Base-by-base conservation (phyloP, 1,140 invertebrate species). In the Scaptomyza graminum region DNA sequence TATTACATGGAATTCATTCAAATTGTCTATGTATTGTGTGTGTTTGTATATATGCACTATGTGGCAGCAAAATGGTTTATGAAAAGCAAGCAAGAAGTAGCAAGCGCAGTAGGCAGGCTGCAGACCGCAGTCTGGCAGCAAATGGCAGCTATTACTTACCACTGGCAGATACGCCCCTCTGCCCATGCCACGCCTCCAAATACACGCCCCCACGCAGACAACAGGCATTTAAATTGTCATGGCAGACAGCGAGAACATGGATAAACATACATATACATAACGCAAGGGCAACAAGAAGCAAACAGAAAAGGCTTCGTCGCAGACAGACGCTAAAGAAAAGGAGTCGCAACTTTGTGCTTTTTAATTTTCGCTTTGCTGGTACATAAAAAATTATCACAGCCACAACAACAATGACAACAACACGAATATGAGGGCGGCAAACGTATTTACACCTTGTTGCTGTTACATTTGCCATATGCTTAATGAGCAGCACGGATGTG, bases 141-240 rank as follows among this genome's bases (percentile, higher is more conserved):
- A 74, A 71, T 64, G 71, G 63, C 74, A 72, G 77, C 81, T 85
- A 81, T 85, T 85, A 85, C 70, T 85, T 80, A 68, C 56, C 61
- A 57, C 37, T 28, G 68, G 25, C 59, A 62, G 49, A 8, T 41
- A 16, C 52, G 37, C 13, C 39, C 12, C 9, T 8, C n/a, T 41
- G 37, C 43, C 6, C 34, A 13, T n/a, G 37, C 12, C 39, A 52
- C 41, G 31, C 46, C 67, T 31, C 22, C 56, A 41, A 25, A 44
- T 43, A 16, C 47, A 15, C 28, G 59, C 61, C 50, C 31, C 31
- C 44, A 50, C 72, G 52, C 63, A 74, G 77, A 81, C 74, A 74
- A 74, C 77, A 81, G 82, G 70, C 82, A 87, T 85, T 85, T 87
- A 85, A 85, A 85, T 85, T 85, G 81, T 85, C 82, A 72, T 77